Evolutionary conservation across 2,888 invertebrate species (phyloP).

Genomic region (Dione juno): DNA sequence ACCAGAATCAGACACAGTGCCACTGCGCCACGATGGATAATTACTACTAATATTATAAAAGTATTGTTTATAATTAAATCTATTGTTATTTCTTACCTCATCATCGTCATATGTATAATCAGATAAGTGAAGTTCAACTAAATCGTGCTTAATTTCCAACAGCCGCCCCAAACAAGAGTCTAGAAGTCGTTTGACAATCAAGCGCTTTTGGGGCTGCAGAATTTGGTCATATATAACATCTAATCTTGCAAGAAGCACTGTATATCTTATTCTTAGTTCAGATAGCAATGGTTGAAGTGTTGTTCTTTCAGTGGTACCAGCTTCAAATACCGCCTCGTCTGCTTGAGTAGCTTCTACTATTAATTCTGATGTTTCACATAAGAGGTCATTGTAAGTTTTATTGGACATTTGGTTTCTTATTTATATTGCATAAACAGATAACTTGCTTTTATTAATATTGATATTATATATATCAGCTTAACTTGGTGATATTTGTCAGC

Average conservation of each 20-base stretch:
- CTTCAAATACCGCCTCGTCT: conserved; percentile 85
- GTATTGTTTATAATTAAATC: background rate
- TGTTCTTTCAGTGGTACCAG: conserved; percentile 83
- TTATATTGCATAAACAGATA: background rate
- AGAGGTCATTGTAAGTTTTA: conserved; percentile 87
- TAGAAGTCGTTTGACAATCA: conserved; percentile 88
- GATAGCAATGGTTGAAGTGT: conserved; percentile 85
- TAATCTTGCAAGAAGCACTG: conserved; percentile 88
- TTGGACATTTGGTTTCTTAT: conserved; percentile 85
- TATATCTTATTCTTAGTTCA: conserved; percentile 92
- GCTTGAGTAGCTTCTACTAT: conserved; percentile 84
- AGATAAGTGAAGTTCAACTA: conserved; percentile 92
- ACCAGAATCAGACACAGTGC: too few species aligned
- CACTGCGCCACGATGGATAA: background rate
- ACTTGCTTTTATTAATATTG: background rate
- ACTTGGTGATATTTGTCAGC: conserved; percentile 35
- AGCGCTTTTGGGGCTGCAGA: conserved; percentile 95
- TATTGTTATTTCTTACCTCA: conserved; percentile 57
- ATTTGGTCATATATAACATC: conserved; percentile 95
- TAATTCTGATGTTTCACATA: conserved; percentile 83
- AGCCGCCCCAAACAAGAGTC: conserved; percentile 92
- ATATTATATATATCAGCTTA: conserved; percentile 25
- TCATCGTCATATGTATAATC: conserved; percentile 95
- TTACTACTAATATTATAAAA: background rate
- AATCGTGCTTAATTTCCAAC: conserved; percentile 93